Base-by-base conservation (phyloP, 2,797 vertebrate species). In the Hippoglossus hippoglossus region DNA sequence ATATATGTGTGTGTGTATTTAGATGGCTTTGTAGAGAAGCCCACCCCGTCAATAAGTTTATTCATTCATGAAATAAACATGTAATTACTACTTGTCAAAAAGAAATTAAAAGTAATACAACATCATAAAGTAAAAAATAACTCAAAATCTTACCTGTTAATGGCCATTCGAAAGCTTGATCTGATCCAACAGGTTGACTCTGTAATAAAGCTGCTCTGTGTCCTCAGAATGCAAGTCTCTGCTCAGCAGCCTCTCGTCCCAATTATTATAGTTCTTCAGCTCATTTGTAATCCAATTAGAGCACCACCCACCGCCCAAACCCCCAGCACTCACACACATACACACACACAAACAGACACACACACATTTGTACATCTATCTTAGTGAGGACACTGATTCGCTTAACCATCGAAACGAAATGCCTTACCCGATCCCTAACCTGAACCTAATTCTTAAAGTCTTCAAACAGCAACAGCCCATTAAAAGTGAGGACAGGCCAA, bases 221-320 rank as follows among this genome's bases (percentile, higher is more conserved):
- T 1, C 6, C 26, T 24, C 41, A 58, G 59, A 39, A 53, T 66
- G 13, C 52, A 7, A 9, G 18, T 22, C 39, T 76, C 44, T 0
- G 2, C 53, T 54, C 41, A 44, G 41, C 39, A 62, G 51, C 59
- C 12, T 31, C 19, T 66, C 24, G 15, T 1, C 49, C 71, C 79
- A 64, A 36, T 82, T 80, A 77, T 80, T 80, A 79, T 81, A 71
- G 72, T 51, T 61, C 25, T 63, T 50, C 13, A 75, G 72, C 54
- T 71, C 47, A 53, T 80, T 59, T 71, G 55, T 72, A 58, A 85
- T 78, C 51, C 34, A 75, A 78, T 87, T 71, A 78, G 55, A 62
- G 61, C 84, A 83, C 75, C 79, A 73, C 71, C 79, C 67, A 2
- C 71, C 63, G 59, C 52, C 53, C 64, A 56, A 41, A 49, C 6